Evolutionary conservation across 2,797 vertebrate genomes (phyloP), one percentile per base, ranked within the genome.

Genomic region (Threskiornis aethiopicus): DNA sequence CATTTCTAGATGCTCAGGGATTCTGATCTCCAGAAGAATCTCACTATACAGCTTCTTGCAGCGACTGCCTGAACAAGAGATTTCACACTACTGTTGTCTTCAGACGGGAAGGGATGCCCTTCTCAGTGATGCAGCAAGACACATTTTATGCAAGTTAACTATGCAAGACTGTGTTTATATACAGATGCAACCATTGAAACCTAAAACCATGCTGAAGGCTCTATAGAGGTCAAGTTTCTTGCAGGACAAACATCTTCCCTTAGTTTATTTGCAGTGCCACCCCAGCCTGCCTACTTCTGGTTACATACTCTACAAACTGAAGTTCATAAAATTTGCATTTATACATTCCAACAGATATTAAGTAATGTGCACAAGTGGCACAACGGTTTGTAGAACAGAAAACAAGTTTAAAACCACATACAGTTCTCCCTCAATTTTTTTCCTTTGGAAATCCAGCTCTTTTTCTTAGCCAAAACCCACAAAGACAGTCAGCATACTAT

Each of bases 381-480:
- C 70, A 84, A 90, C 8, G 62, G 57, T 55, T 93, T 84, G 80
- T 16, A 82, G 83, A 82, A 88, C 22, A 95, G 85, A 82, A 96
- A 94, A 44, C 75, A 93, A 90, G 62, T 82, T 91, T 79, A 57
- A 95, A 93, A 70, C 83, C 91, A 77, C 90, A 89, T 22, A 37
- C 0, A 89, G 62, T 7, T 82, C 75, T 77, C 70, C 58, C 65
- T 87, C 51, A 4, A 17, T 2, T 42, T 90, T 89, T 52, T 69
- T 16, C 51, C 72, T 94, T 88, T 86, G 51, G 77, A 90, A 94
- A 94, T 47, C 18, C 46, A 83, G 13, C 52, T 84, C 76, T 58
- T 71, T 75, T 78, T 69, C 79, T 84, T 70, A 37, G 65, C 93
- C 94, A 94, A 93, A 76, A 82, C 52, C 92, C 92, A 95, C 87